Evolutionary conservation across 2,888 invertebrate species (phyloP).

Genomic region (Pogonocherus hispidulus): DNA sequence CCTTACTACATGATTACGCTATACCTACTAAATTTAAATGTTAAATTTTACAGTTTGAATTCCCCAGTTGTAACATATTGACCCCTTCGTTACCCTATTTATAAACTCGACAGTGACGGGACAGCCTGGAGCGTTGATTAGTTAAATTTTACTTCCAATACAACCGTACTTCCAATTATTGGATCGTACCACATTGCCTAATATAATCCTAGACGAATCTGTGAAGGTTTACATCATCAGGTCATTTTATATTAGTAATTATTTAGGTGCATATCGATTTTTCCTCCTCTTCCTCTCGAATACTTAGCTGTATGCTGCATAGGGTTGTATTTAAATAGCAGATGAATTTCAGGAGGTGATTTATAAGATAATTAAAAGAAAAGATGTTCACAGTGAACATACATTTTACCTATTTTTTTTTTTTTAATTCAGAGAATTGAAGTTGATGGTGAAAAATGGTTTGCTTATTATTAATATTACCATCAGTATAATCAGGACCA

Average conservation of each 20-base stretch:
- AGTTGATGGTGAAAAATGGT: too few species aligned
- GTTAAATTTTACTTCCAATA: conserved; percentile 1
- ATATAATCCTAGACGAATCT: background rate
- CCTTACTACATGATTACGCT: background rate
- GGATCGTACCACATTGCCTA: conserved; percentile 5
- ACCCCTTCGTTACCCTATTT: conserved; percentile 22
- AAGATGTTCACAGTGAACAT: too few species aligned
- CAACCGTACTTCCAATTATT: conserved; percentile 8
- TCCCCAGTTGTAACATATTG: conserved; percentile 23
- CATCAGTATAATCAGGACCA: too few species aligned
- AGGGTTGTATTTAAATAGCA: too few species aligned
- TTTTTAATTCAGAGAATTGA: too few species aligned
- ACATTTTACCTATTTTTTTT: too few species aligned
- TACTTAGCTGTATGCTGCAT: too few species aligned
- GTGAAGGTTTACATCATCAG: background rate
- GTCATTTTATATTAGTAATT: background rate
- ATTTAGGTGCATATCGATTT: background rate
- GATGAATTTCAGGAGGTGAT: too few species aligned
- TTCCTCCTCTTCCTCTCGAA: too few species aligned
- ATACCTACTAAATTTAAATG: background rate
- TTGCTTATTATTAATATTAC: too few species aligned
- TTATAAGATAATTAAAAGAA: too few species aligned
- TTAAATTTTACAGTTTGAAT: conserved; percentile 14
- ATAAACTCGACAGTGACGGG: conserved; percentile 11
- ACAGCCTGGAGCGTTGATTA: conserved; percentile 16